These are phyloP conservation scores for Caenorhabditis virilis DNA, from an alignment of 2,888 invertebrate species.

Conservation along the genomic window DNA sequence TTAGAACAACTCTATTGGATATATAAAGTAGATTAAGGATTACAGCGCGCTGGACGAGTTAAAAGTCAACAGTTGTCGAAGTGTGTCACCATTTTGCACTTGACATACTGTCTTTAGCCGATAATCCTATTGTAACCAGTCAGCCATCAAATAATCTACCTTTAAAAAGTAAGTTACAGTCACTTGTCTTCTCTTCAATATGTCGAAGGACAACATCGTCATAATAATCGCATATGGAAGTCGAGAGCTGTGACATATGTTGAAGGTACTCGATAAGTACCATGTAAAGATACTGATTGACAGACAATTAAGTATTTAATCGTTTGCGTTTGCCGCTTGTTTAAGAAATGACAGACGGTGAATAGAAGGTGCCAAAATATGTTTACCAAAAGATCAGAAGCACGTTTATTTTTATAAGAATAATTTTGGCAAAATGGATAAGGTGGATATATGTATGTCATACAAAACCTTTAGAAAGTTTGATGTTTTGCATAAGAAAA, in stretches of 20 bases:
- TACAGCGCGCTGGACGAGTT: constrained; percentile 6
- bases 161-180: no score
- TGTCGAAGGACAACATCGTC: no score
- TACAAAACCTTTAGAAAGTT: no score
- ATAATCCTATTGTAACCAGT: constrained; percentile 30
- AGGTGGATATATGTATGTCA: no score
- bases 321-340: constrained; percentile 20
- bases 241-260: no score
- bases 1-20: constrained; percentile 10
- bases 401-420: neutral
- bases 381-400: neutral
- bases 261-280: no score
- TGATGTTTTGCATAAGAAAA: constrained; percentile 3
- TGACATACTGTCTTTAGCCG: constrained; percentile 35
- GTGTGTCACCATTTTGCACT: constrained; percentile 43
- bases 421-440: neutral
- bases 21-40: constrained; percentile 30
- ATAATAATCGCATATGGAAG: no score
- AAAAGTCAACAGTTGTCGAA: constrained; percentile 5
- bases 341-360: constrained; percentile 24
- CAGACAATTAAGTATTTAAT: constrained; percentile 42
- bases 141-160: constrained; percentile 14
- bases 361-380: constrained; percentile 4
- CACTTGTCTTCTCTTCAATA: no score
- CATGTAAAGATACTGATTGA: constrained; percentile 31